phyloP scores from a whole-genome alignment of 2,888 invertebrate genomes.

The Molanna angustata region DNA sequence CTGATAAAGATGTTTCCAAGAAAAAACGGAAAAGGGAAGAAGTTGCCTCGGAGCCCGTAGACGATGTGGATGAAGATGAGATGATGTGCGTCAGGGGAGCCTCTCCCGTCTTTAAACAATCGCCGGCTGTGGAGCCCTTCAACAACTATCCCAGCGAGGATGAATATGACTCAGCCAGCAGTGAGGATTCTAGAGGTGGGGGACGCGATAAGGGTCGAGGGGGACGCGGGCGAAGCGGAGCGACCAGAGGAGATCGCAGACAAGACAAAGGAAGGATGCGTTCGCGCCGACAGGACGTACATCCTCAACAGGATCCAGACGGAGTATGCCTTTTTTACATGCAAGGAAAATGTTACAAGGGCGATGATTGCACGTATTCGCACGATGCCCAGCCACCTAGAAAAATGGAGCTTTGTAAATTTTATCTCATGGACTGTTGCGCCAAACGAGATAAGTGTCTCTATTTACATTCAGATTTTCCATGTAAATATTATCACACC shows the following conservation, averaged over 20 bases:
- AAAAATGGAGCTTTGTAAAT: slow-evolving; percentile 94
- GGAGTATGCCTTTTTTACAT: slow-evolving; percentile 80
- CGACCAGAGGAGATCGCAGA: slow-evolving; percentile 51
- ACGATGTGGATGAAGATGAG: slow-evolving; percentile 72
- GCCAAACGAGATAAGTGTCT: slow-evolving; percentile 93
- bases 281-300: slow-evolving; percentile 52
- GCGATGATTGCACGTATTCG: slow-evolving; percentile 82
- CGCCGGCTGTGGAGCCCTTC: slow-evolving; percentile 37
- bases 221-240: slow-evolving; percentile 44
- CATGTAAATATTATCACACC: slow-evolving; percentile 95
- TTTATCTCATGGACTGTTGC: slow-evolving; percentile 94
- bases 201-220: slow-evolving; percentile 49
- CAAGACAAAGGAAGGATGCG: slow-evolving; percentile 45
- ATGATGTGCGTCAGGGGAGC: slow-evolving; percentile 78
- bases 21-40: slow-evolving; percentile 54
- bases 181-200: slow-evolving; percentile 49
- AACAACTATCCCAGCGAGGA: slow-evolving; percentile 49
- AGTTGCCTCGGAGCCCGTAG: slow-evolving; percentile 51
- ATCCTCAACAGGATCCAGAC: slow-evolving; percentile 63
- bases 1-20: slow-evolving; percentile 56
- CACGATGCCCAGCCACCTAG: slow-evolving; percentile 80
- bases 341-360: slow-evolving; percentile 86
- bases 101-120: slow-evolving; percentile 55
- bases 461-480: slow-evolving; percentile 96
- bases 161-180: slow-evolving; percentile 56